Base-by-base conservation (phyloP, 1,140 invertebrate genomes). In the Rhynchophorus ferrugineus region DNA sequence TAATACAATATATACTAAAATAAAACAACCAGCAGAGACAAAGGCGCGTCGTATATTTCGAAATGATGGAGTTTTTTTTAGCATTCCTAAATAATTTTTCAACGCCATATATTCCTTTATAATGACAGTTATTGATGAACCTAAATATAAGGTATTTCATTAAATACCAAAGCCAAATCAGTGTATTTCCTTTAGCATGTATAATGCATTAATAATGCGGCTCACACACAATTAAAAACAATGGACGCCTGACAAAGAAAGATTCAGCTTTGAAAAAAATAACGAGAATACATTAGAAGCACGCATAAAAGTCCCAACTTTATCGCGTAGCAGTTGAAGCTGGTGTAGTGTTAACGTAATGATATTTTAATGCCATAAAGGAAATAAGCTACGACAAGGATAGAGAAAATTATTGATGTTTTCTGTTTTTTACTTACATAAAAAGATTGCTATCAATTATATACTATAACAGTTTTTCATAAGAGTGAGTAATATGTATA, bases 101-200 rank as follows among this genome's bases (percentile, higher is more conserved):
- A n/a, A n/a, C n/a, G n/a, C n/a, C n/a, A n/a, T n/a, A n/a, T n/a
- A n/a, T n/a, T n/a, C n/a, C n/a, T n/a, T n/a, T n/a, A n/a, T n/a
- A 42, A 42, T 42, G 20, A 42, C 39, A 42, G 18, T 42, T 42
- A 42, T 42, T 42, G 39, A 42, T 42, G 39, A 42, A 42, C 5
- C 14, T 16, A 39, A 14, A 39, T 39, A 39, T 39, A 14, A 39
- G 2, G 14, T 39, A n/a, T 39, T 3, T 2, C 2, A 3, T 2
- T 16, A 39, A 39, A 17, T 17, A 16, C 6, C 14, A 18, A 7
- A 42, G 3, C 39, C 17, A 18, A 21, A 21, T 21, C 7, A 21
- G 19, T 42, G 19, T 42, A 13, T 42, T 20, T 42, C 19, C 19
- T 42, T 42, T 42, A 42, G 39, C 39, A 42, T 42, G 39, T 18